These are phyloP conservation scores for Helogale parvula DNA, from an alignment of 2,113 vertebrate genomes.

Conservation along the genomic window DNA sequence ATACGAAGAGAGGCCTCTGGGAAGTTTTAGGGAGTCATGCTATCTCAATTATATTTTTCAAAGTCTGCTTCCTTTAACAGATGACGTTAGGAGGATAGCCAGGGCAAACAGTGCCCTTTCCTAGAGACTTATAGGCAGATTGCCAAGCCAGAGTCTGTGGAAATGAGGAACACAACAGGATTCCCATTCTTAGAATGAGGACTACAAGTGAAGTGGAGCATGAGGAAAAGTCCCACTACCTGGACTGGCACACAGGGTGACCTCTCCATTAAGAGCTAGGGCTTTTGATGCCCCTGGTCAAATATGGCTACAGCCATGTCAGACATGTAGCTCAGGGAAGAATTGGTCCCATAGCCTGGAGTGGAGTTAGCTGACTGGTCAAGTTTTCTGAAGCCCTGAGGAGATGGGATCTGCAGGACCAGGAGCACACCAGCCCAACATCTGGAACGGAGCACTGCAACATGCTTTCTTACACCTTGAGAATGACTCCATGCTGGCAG, in stretches of 20 bases:
- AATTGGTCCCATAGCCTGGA: background rate
- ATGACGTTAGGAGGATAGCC: background rate
- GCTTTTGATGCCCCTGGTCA: background rate
- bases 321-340: background rate
- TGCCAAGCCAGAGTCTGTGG: background rate
- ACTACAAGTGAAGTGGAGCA: background rate
- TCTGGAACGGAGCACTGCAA: background rate
- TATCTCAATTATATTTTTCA: background rate
- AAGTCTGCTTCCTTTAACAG: background rate
- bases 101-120: background rate
- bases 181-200: background rate
- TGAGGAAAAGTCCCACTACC: background rate
- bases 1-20: background rate
- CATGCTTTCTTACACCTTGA: constrained; percentile 33
- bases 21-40: background rate
- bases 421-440: background rate
- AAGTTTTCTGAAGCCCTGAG: background rate
- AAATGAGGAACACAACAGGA: background rate
- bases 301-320: background rate
- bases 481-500: constrained; percentile 46
- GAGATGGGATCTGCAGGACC: background rate
- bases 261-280: background rate
- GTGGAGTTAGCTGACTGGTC: background rate
- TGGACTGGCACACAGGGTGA: background rate
- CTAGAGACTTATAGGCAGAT: background rate